A percentile compares a stretch with the other conserved stretches of the same genome.
phyloP scores from a whole-genome alignment of 2,113 vertebrate species.

The Embiotoca jacksoni region DNA sequence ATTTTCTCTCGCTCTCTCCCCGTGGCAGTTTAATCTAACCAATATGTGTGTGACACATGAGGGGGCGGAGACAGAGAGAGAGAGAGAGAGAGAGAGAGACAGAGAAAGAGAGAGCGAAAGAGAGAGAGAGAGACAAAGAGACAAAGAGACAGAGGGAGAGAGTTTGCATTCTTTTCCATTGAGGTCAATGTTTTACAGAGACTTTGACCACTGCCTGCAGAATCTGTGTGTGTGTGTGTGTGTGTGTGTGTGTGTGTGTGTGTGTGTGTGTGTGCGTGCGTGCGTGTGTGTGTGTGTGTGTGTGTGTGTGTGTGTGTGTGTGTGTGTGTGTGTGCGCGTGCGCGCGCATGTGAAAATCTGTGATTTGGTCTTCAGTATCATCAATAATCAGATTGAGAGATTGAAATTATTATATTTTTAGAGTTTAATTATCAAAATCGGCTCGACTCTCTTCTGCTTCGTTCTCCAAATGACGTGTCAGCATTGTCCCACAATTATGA shows the following conservation, averaged over 20 bases:
- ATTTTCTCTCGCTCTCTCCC: constrained; percentile 38
- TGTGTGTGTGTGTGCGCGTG: constrained; percentile 6
- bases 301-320: neutral
- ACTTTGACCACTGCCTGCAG: constrained; percentile 63
- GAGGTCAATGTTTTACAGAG: constrained; percentile 71
- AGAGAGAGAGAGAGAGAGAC: constrained; percentile 11
- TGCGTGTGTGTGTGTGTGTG: neutral
- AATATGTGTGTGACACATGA: constrained; percentile 72
- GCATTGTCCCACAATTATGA: constrained; percentile 37
- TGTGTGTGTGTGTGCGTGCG: constrained; percentile 1
- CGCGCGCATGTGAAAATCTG: neutral
- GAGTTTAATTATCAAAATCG: neutral
- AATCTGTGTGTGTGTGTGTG: constrained; percentile 1
- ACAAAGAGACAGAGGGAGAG: constrained; percentile 41
- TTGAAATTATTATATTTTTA: too few relatives aligned
- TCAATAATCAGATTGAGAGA: neutral
- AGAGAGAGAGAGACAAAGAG: neutral
- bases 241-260: neutral
- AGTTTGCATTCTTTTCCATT: constrained; percentile 78
- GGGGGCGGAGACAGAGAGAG: constrained; percentile 64
- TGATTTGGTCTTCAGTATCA: neutral
- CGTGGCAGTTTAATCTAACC: constrained; percentile 77
- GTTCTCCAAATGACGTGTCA: neutral
- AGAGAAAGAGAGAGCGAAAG: neutral
- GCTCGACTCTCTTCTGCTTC: neutral